These are phyloP conservation scores for Orthosia cruda DNA, from an alignment of 2,888 invertebrate species.

Conservation along the genomic window DNA sequence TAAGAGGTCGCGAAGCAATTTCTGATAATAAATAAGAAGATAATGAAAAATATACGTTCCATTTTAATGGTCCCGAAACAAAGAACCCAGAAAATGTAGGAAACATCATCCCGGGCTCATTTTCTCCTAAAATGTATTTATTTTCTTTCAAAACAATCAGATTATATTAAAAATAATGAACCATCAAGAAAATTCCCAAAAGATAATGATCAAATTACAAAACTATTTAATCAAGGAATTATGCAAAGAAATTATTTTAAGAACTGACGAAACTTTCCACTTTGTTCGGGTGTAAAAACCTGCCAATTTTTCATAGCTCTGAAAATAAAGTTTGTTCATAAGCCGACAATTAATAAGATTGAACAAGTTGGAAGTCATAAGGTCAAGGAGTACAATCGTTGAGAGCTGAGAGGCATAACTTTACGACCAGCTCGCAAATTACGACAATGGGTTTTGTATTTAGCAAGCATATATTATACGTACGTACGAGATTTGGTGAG, in stretches of 20 bases:
- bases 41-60: no score
- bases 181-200: constrained; percentile 8
- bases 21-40: no score
- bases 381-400: constrained; percentile 49
- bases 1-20: no score
- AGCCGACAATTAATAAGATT: constrained; percentile 58
- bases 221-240: constrained; percentile 50
- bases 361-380: constrained; percentile 32
- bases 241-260: constrained; percentile 42
- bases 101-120: no score
- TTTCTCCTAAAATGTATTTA: constrained; percentile 12
- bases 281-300: constrained; percentile 37
- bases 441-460: constrained; percentile 17
- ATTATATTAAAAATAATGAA: constrained; percentile 33
- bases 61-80: no score
- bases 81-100: constrained; percentile 5
- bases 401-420: constrained; percentile 29
- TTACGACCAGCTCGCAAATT: constrained; percentile 32
- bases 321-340: constrained; percentile 56
- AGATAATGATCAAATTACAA: constrained; percentile 36
- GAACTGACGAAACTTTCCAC: constrained; percentile 37
- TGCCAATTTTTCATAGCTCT: constrained; percentile 38
- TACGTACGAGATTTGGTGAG: neutral
- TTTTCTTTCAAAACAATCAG: constrained; percentile 29
- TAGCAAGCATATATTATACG: neutral